Evolutionary conservation across 2,888 invertebrate species (phyloP), one percentile per base, ranked within the genome.

Genomic region (Agrilus cyanescens): DNA sequence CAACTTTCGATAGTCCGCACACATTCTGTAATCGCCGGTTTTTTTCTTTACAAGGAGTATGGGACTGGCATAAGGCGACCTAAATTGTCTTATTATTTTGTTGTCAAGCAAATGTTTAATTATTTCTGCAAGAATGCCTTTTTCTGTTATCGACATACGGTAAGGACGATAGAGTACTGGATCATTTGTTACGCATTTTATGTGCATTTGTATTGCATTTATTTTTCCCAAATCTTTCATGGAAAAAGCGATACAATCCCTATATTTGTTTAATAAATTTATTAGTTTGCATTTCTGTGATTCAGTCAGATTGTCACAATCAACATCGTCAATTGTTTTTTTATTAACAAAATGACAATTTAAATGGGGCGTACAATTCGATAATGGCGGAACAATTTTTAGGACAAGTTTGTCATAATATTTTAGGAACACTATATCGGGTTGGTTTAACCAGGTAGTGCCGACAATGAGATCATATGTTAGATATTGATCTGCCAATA

Each of bases 1-100:
- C 2, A 61, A 40, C 14, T 32, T 33, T 10, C 58, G 39, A 12
- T 46, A 59, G 35, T 53, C 55, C 1, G 54, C 40, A 15, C 50
- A 49, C 12, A 56, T 16, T 15, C 50, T 15, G 8, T 47, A n/a
- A 7, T 47, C 43, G 2, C 50, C 51, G n/a, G 48, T 47, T 32
- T 50, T 49, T 39, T 54, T 55, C 13, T 41, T 44, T 1, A 54
- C 53, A 4, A 53, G 29, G 8, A 48, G 7, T 12, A 46, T 33
- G 8, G 46, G 50, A 35, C 44, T 43, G 2, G 50, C 49, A 36
- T 43, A 55, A 1, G 59, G 58, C 1, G 55, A 57, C n/a, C 40
- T 37, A 4, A 52, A 51, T 35, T 51, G 47, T 2, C 44, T 32
- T 10, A 50, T 37, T 14, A 53, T 50, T 10, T 45, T 47, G 18